Conservation (phyloP, 2,797 vertebrate genomes). For the Lepus townsendii region DNA sequence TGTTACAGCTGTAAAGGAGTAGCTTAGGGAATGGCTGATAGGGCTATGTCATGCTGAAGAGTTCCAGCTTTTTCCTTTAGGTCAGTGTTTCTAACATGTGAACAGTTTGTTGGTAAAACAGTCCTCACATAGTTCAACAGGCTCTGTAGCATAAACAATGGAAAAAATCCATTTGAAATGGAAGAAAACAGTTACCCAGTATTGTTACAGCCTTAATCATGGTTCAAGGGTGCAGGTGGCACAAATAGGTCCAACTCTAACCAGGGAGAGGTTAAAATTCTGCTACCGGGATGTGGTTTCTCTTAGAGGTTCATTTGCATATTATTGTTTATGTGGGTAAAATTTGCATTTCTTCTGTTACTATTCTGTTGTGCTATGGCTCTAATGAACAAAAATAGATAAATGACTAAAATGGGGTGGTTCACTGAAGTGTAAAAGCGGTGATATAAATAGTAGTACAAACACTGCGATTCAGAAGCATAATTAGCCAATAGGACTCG, state of each 20-base stretch:
- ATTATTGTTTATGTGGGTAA: background rate
- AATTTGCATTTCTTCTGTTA: constrained; percentile 60
- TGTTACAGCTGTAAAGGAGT: background rate
- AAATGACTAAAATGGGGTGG: constrained; percentile 62
- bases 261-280: background rate
- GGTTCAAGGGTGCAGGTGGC: background rate
- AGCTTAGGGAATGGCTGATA: background rate
- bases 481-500: constrained; percentile 41
- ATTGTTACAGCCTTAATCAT: background rate
- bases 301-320: background rate
- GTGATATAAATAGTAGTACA: constrained; percentile 66
- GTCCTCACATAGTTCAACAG: background rate
- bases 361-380: constrained; percentile 47
- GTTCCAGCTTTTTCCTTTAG: background rate
- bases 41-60: background rate
- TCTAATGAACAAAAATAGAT: constrained; percentile 72
- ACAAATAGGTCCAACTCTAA: background rate
- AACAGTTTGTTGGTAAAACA: background rate
- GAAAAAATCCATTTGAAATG: constrained; percentile 29
- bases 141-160: background rate
- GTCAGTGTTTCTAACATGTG: constrained; percentile 19
- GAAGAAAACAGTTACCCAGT: background rate
- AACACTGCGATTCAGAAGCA: background rate
- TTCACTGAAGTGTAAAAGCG: constrained; percentile 38
- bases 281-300: background rate